These are phyloP conservation scores for Blennius ocellaris DNA, from an alignment of 2,113 vertebrate genomes.

Conservation along the genomic window DNA sequence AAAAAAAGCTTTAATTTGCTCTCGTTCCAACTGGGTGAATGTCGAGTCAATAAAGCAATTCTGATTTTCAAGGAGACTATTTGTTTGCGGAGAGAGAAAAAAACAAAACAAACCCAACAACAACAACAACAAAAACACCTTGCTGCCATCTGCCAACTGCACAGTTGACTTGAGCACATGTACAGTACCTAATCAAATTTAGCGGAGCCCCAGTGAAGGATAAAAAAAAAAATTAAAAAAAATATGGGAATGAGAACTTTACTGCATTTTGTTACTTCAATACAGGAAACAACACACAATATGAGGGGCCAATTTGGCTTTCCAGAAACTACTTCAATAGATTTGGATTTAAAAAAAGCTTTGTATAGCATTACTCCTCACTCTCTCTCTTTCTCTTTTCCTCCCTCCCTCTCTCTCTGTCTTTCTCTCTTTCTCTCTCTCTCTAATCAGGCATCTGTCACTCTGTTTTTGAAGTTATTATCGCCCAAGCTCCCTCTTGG, in stretches of 20 bases:
- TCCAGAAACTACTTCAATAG: constrained; percentile 97
- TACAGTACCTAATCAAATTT: constrained; percentile 95
- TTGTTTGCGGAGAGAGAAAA: constrained; percentile 60
- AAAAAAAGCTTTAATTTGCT: constrained; percentile 71
- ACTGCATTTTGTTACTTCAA: constrained; percentile 66
- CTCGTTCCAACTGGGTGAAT: constrained; percentile 72
- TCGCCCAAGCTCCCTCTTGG: constrained; percentile 99
- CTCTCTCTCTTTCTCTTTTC: constrained; percentile 76
- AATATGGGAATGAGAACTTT: constrained; percentile 20
- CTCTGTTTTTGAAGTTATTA: constrained; percentile 99
- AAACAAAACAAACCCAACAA: not conserved
- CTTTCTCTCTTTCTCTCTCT: constrained; percentile 92
- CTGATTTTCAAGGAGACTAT: constrained; percentile 79
- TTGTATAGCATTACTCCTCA: constrained; percentile 84
- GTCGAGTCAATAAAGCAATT: constrained; percentile 76
- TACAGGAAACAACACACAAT: constrained; percentile 78
- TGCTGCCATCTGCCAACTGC: constrained; percentile 87
- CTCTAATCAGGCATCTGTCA: constrained; percentile 99
- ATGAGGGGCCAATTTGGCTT: constrained; percentile 93
- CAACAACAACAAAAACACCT: constrained; percentile 57
- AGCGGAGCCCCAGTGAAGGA: constrained; percentile 83
- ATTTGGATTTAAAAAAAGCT: constrained; percentile 98
- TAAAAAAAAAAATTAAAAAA: constrained; percentile 63
- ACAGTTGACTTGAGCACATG: constrained; percentile 90
- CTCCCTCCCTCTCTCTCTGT: constrained; percentile 93